Percentiles rank a stretch among this genome's conserved stretches.
Conservation (phyloP, 2,797 vertebrate species). For the Schizothorax lantsangensis region DNA sequence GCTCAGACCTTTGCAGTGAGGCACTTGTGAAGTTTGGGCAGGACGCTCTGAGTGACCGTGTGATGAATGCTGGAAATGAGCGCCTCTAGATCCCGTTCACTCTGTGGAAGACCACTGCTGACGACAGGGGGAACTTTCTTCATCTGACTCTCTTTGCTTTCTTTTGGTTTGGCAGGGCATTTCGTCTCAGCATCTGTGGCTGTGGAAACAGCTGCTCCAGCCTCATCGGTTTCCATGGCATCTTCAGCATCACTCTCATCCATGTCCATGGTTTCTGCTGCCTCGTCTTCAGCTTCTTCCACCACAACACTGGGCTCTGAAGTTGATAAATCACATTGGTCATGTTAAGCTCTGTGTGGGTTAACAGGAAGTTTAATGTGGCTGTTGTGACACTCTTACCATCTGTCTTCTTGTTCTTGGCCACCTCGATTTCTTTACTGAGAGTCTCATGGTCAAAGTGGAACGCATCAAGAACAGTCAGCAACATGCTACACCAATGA, state of each 20-base stretch:
- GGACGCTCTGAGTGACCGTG: conserved; percentile 83
- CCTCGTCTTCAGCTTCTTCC: conserved; percentile 58
- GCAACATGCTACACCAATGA: conserved; percentile 84
- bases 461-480: conserved; percentile 92
- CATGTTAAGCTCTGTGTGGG: background rate
- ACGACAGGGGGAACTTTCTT: background rate
- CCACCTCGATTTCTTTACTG: conserved; percentile 85
- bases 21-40: conserved; percentile 93
- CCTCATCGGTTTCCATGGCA: conserved; percentile 67
- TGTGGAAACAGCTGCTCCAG: conserved; percentile 40
- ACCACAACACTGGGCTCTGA: conserved; percentile 66
- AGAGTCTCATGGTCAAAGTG: conserved; percentile 92
- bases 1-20: conserved; percentile 88
- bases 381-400: conserved; percentile 72
- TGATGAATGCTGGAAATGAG: conserved; percentile 86
- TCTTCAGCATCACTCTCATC: conserved; percentile 72
- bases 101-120: conserved; percentile 83
- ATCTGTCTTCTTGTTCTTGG: conserved; percentile 76
- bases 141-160: conserved; percentile 42
- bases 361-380: background rate
- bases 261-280: conserved; percentile 73
- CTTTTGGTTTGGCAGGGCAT: conserved; percentile 60
- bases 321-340: background rate
- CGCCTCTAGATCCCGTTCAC: conserved; percentile 82
- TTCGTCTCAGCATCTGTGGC: background rate